Base-by-base conservation (phyloP, 1,140 invertebrate species). In the Drosophila biarmipes region DNA sequence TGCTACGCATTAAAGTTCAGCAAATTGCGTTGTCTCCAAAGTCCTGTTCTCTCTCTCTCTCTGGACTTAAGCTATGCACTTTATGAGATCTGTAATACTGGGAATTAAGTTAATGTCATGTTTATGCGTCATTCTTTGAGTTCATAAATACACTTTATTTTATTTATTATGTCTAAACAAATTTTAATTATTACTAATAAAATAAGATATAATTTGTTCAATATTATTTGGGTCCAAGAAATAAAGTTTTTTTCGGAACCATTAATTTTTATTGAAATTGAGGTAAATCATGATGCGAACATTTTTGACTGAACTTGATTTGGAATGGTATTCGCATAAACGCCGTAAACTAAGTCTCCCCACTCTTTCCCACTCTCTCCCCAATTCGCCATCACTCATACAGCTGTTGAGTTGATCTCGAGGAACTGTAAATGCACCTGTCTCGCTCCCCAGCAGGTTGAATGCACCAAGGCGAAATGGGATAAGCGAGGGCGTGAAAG, bases 391-490 rank as follows among this genome's bases (percentile, higher is more conserved):
- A 63, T 71, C 38, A 58, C 15, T 78, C 62, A 42, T 43, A 54
- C 76, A 80, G 76, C 73, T 85, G 80, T 77, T 80, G 77, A 80
- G 81, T 77, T 80, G 77, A 85, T 85, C 77, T 38, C 45, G 27
- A 48, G 27, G 49, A 74, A 80, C 73, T 72, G 80, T 71, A 75
- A 76, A 77, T 46, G 73, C 73, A 87, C 73, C 81, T 86, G 81
- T 75, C 69, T 73, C 57, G n/a, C 19, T 53, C 51, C 19, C 38
- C 56, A 53, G 17, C 62, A 78, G 72, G 78, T 86, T 78, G 68
- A 86, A 86, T 81, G 81, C 61, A 79, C 81, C 66, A 73, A 55
- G 55, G 19, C 61, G 19, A 42, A 77, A 56, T 68, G 54, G 40
- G 35, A 74, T 53, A 62, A 37, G 24, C 37, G 34, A 66, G 27